phyloP scores from a whole-genome alignment of 1,140 invertebrate genomes.

The Ptiloglossa arizonensis region DNA sequence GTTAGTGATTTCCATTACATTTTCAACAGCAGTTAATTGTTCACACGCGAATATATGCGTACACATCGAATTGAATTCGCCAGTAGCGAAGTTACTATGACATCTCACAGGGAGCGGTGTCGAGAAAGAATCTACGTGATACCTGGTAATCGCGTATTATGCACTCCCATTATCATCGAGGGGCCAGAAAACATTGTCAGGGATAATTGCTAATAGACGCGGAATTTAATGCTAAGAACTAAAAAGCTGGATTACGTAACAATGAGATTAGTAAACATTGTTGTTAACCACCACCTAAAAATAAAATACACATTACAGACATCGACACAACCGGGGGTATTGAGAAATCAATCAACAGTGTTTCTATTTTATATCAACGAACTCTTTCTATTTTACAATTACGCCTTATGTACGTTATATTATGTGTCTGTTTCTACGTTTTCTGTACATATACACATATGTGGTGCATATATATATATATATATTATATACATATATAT shows the following conservation, averaged over 20 bases:
- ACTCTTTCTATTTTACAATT: neutral
- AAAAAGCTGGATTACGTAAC: slow-evolving; percentile 58
- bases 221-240: slow-evolving; percentile 38
- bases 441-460: slow-evolving; percentile 34
- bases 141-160: slow-evolving; percentile 81
- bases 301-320: slow-evolving; percentile 70
- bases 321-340: slow-evolving; percentile 34
- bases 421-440: slow-evolving; percentile 31
- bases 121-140: slow-evolving; percentile 79
- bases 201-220: slow-evolving; percentile 1
- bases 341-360: neutral
- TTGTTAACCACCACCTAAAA: slow-evolving; percentile 70
- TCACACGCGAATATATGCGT: neutral
- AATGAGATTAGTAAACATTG: slow-evolving; percentile 58
- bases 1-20: neutral
- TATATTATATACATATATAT: slow-evolving; percentile 8
- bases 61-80: slow-evolving; percentile 65
- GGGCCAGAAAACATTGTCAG: neutral
- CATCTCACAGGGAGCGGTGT: slow-evolving; percentile 75
- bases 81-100: slow-evolving; percentile 58
- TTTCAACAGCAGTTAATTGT: slow-evolving; percentile 5
- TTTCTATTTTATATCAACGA: slow-evolving; percentile 4
- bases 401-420: slow-evolving; percentile 12
- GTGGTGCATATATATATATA: slow-evolving; percentile 16
- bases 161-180: slow-evolving; percentile 78